Conservation (phyloP, 2,888 invertebrate genomes). For the Steinernema carpocapsae region DNA sequence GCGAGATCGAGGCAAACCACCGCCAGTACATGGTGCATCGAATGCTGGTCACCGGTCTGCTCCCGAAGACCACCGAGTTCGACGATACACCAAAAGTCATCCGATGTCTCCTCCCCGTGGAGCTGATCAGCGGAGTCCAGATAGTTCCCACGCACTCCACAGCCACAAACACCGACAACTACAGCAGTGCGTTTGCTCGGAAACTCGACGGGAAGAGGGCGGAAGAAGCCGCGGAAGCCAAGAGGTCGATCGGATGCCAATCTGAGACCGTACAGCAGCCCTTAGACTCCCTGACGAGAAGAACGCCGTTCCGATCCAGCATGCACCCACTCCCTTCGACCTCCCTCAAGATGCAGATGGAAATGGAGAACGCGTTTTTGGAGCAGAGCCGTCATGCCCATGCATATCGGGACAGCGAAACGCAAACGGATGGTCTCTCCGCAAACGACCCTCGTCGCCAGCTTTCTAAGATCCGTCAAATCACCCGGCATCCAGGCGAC, state of each 20-base stretch:
- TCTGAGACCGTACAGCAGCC: slow-evolving; percentile 37
- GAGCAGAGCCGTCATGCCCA: slow-evolving; percentile 41
- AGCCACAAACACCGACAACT: slow-evolving; percentile 40
- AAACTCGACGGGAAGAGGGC: background rate
- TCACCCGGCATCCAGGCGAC: background rate
- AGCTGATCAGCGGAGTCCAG: slow-evolving; percentile 62
- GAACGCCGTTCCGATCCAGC: slow-evolving; percentile 30
- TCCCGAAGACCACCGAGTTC: slow-evolving; percentile 53
- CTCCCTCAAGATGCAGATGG: slow-evolving; percentile 49
- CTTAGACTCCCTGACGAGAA: slow-evolving; percentile 40
- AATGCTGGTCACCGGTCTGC: slow-evolving; percentile 65
- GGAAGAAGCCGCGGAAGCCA: background rate
- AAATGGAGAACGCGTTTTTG: slow-evolving; percentile 40
- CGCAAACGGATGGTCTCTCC: slow-evolving; percentile 44
- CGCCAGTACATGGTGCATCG: slow-evolving; percentile 67
- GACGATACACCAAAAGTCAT: slow-evolving; percentile 65
- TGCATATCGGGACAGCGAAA: slow-evolving; percentile 49
- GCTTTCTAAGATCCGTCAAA: slow-evolving; percentile 35
- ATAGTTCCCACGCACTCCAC: slow-evolving; percentile 54
- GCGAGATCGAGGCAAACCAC: slow-evolving; percentile 70
- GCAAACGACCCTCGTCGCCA: slow-evolving; percentile 32
- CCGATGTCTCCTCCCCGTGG: slow-evolving; percentile 65
- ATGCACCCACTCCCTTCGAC: slow-evolving; percentile 38
- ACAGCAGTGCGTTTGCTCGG: slow-evolving; percentile 29
- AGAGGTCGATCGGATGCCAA: slow-evolving; percentile 42